Evolutionary conservation across 2,113 vertebrate genomes (phyloP), one percentile per base, ranked within the genome.

Genomic region (Aptenodytes patagonicus): DNA sequence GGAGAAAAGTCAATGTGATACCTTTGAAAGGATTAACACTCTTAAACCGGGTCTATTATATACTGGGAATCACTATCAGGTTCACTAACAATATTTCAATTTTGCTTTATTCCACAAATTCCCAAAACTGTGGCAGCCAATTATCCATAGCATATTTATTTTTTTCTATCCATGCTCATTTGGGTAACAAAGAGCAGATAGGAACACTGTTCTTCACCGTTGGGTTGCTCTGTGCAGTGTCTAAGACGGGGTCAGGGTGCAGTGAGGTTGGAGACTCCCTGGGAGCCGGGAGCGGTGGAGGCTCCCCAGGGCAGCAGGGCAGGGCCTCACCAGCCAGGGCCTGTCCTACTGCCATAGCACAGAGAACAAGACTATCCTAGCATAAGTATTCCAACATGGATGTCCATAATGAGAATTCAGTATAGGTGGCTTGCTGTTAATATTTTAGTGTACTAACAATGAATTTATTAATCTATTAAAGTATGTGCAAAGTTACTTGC

Each of bases 231-330:
- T 65, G 34, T 21, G 22, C 26, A 16, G 46, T n/a, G 40, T 17
- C 51, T 34, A n/a, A 61, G 18, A 36, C 4, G 13, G 34, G 49
- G 31, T 17, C 60, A 49, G 40, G 18, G 24, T 78, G 14, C 34
- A 58, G 26, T 10, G 19, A 36, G 55, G 24, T 24, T 6, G 3
- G 34, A 47, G 25, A 57, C 36, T 31, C 7, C 25, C 46, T 40
- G 40, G 17, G 17, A 16, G 5, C 15, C 0, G 0, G 29, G 36
- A 47, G 34, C 0, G 0, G 5, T 11, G 3, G 15, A 13, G 13
- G 21, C 1, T 70, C 21, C 16, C 34, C 38, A 46, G 29, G 2
- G 10, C 46, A 71, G 17, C 38, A 42, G 44, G 11, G 47, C 18
- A n/a, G 13, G 5, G 13, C 9, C 5, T 66, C 18, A 57, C 24